Evolutionary conservation across 2,113 vertebrate genomes (phyloP).

Genomic region (Labrus mixtus): DNA sequence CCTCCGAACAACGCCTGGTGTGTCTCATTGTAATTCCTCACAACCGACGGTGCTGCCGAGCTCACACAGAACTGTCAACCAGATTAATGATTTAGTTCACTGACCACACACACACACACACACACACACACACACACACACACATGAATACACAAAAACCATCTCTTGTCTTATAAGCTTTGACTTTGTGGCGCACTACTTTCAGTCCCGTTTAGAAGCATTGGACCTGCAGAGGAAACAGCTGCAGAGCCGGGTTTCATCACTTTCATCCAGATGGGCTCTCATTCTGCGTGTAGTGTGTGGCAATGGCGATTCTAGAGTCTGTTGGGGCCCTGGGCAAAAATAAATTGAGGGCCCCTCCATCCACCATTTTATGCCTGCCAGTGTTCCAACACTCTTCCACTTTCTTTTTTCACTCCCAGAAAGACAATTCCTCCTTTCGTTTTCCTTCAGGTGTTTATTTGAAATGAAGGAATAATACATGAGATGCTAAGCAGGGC

Average conservation of each 20-base stretch:
- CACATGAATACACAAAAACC: constrained; percentile 37
- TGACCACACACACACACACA: constrained; percentile 42
- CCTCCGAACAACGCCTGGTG: constrained; percentile 36
- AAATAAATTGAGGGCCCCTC: too few species aligned
- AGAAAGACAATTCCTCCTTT: too few species aligned
- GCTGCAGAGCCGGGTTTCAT: constrained; percentile 31
- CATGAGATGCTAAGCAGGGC: too few species aligned
- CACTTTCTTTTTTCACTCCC: too few species aligned
- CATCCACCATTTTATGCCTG: too few species aligned
- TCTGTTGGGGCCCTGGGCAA: too few species aligned
- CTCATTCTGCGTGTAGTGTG: constrained; percentile 9
- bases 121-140: constrained; percentile 9
- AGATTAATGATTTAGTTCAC: constrained; percentile 67
- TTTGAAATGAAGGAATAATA: too few species aligned
- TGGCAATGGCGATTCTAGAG: too few species aligned
- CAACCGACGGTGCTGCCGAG: constrained; percentile 32
- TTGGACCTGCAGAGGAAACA: constrained; percentile 37
- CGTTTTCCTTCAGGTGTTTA: too few species aligned
- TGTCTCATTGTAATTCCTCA: constrained; percentile 70
- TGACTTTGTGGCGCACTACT: constrained; percentile 51
- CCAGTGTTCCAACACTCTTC: too few species aligned
- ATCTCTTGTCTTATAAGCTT: constrained; percentile 32
- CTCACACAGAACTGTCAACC: constrained; percentile 58
- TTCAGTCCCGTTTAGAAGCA: constrained; percentile 41
- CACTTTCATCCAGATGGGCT: constrained; percentile 48